Evolutionary conservation across 2,888 invertebrate species (phyloP).

Genomic region (Drosophila imparisetae): DNA sequence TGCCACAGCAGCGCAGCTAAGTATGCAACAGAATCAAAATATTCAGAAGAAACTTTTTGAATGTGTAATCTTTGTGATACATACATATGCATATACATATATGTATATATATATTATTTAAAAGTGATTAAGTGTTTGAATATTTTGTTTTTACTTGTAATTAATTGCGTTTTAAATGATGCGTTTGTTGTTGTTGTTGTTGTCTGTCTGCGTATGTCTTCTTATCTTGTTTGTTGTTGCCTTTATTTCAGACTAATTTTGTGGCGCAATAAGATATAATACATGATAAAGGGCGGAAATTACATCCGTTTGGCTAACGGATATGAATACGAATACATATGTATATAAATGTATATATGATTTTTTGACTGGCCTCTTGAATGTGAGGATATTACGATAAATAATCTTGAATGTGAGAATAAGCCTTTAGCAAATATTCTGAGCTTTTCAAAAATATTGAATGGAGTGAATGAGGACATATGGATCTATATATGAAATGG

Average conservation of each 20-base stretch:
- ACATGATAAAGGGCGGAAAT: conserved; percentile 5
- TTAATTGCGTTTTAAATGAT: conserved; percentile 49
- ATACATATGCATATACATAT: too few relatives aligned
- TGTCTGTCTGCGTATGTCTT: conserved; percentile 36
- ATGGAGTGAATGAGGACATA: background rate
- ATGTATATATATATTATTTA: too few relatives aligned
- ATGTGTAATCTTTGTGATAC: conserved; percentile 1
- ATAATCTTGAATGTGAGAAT: too few relatives aligned
- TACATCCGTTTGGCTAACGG: conserved; percentile 11
- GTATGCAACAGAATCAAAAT: conserved; percentile 53
- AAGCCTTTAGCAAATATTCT: background rate
- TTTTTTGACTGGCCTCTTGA: background rate
- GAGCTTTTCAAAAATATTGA: background rate
- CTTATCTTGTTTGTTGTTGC: conserved; percentile 30
- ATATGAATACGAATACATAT: background rate
- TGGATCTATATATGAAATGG: background rate
- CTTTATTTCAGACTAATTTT: conserved; percentile 8
- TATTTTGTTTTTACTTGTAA: conserved; percentile 11
- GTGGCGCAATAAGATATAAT: conserved; percentile 8
- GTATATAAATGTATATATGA: background rate
- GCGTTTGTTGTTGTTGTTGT: conserved; percentile 20
- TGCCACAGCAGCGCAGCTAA: conserved; percentile 35
- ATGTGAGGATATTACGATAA: background rate
- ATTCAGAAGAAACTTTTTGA: background rate
- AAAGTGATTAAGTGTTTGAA: background rate